Base-by-base conservation (phyloP, 2,888 invertebrate species). In the Calameuta filiformis region DNA sequence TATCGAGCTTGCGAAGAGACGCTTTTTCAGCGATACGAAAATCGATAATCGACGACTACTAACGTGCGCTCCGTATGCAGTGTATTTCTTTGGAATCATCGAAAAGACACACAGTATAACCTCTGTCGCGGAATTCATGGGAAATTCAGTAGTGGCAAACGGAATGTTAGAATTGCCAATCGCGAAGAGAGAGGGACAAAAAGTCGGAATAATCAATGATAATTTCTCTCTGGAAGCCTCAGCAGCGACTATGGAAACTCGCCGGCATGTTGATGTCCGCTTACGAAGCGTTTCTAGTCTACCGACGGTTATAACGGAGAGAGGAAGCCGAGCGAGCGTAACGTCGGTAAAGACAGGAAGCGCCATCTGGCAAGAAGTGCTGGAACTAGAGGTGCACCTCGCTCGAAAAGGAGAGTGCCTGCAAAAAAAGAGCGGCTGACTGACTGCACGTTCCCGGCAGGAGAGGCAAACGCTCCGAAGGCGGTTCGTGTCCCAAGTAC, bases 401-500 rank as follows among this genome's bases (percentile, higher is more conserved):
- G 56, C 56, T 56, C 1, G 80, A 78, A 77, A 82, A 82, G 80
- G 78, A 69, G 68, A 79, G 79, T 35, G 37, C 40, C 68, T 76
- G 80, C 76, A 81, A 82, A 78, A 56, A 56, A 80, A 79, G 77
- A 56, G 31, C 35, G 15, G 12, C 35, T 71, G 76, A 37, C 30
- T 68, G 31, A 12, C 35, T 71, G 76, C 9, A 9, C 23, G 0
- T 23, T 23, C 23, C 75, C 76, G 68, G 68, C 73, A 35, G n/a
- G 31, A 23, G 56, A 75, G 73, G 73, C 76, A 79, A 81, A 80
- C 71, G 79, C 78, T 81, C 77, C 78, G 82, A 75, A 79, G 78
- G 80, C 80, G 77, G 80, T 79, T 82, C 81, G 81, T 81, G 79
- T 85, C 81, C 71, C 33, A 68, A 75, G 73, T 80, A 75, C 79